These are phyloP conservation scores for Microcebus ravelobensis DNA, from an alignment of 2,113 vertebrate genomes.

Conservation along the genomic window DNA sequence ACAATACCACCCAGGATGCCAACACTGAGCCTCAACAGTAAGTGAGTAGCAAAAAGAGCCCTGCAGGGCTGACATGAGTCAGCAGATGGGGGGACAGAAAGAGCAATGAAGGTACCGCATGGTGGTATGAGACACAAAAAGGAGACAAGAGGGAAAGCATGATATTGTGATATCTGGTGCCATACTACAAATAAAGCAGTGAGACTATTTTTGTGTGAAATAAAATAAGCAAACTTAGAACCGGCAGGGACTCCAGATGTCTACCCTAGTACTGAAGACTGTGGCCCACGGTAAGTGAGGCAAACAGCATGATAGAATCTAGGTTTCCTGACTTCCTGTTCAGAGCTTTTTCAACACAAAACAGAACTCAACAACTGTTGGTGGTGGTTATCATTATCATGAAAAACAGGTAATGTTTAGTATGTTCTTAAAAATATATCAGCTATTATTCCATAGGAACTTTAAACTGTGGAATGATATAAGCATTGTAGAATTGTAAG, in stretches of 20 bases:
- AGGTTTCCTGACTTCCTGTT: background rate
- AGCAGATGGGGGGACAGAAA: background rate
- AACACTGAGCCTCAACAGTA: background rate
- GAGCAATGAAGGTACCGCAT: background rate
- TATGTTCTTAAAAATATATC: background rate
- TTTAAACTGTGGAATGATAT: background rate
- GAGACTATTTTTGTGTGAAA: background rate
- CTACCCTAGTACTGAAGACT: background rate
- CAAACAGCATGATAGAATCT: background rate
- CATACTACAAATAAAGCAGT: background rate
- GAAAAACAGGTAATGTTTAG: background rate
- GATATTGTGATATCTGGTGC: background rate
- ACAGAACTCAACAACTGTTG: background rate
- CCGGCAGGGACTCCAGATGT: background rate
- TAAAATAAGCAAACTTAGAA: constrained; percentile 11
- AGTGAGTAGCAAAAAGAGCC: background rate
- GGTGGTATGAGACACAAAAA: background rate
- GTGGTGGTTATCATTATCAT: background rate
- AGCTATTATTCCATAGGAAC: background rate
- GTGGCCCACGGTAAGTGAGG: background rate
- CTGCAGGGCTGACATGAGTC: background rate
- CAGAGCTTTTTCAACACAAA: background rate
- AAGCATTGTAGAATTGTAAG: background rate
- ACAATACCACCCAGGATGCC: background rate
- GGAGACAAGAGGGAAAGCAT: background rate